Evolutionary conservation across 2,113 vertebrate genomes (phyloP).

Genomic region (Asarcornis scutulata): DNA sequence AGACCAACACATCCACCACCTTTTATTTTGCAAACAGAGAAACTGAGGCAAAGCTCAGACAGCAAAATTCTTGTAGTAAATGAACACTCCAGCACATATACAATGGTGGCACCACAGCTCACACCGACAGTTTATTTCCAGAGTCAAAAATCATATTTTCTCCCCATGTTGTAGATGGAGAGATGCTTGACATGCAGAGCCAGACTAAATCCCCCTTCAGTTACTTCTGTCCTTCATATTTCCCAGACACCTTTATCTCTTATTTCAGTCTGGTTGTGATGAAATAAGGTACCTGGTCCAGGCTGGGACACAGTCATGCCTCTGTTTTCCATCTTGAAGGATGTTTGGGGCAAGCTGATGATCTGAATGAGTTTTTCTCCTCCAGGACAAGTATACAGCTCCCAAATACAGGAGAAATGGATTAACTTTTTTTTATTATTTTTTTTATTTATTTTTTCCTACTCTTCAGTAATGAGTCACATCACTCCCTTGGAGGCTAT

Average conservation of each 20-base stretch:
- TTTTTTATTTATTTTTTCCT: neutral
- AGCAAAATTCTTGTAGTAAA: neutral
- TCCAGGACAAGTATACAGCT: neutral
- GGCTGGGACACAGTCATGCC: neutral
- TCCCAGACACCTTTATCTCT: neutral
- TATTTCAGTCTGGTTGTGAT: neutral
- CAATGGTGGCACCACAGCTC: neutral
- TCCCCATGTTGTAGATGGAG: neutral
- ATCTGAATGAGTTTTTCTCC: neutral
- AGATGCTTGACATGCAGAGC: neutral
- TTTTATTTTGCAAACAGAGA: neutral
- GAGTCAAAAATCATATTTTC: neutral
- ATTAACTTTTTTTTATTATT: neutral
- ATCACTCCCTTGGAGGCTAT: neutral
- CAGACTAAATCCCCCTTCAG: neutral
- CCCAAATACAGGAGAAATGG: neutral
- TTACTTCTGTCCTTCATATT: neutral
- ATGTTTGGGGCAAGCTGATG: neutral
- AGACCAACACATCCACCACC: neutral
- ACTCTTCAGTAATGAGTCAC: neutral
- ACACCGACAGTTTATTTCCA: neutral
- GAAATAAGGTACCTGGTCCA: neutral
- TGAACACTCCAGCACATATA: rapidly evolving
- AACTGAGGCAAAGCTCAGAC: neutral
- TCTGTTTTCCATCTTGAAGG: neutral